A percentile compares a stretch with the other conserved stretches of the same genome.
These are phyloP conservation scores for Rana temporaria DNA, from an alignment of 2,113 vertebrate species.

Conservation along the genomic window DNA sequence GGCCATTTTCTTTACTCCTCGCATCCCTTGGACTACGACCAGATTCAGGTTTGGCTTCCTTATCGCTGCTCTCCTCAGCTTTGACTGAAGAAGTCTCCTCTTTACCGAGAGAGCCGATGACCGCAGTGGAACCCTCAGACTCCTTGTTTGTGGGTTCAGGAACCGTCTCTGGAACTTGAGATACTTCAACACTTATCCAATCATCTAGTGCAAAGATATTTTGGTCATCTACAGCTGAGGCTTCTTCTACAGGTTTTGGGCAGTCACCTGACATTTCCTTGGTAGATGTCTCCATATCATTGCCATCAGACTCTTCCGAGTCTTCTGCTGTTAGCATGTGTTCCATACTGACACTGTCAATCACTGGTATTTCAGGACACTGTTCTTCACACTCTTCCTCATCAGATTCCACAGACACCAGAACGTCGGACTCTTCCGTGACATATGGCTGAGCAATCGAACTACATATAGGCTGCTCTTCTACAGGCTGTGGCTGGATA, in stretches of 20 bases:
- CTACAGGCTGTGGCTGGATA: background rate
- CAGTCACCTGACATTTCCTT: no score
- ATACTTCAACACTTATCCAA: background rate
- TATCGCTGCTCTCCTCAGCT: background rate
- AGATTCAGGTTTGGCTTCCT: accelerated
- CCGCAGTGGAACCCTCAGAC: background rate
- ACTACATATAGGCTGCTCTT: background rate
- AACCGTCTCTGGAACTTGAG: background rate
- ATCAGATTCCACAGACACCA: slow-evolving; percentile 46
- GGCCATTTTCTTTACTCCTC: background rate
- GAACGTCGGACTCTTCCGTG: slow-evolving; percentile 10
- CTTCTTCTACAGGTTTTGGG: background rate
- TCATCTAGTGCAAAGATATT: background rate
- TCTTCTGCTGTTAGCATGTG: background rate
- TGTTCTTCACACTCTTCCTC: slow-evolving; percentile 17
- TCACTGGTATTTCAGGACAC: background rate
- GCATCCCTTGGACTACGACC: background rate
- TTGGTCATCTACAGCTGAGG: background rate
- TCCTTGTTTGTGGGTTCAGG: background rate
- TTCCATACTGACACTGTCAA: no score
- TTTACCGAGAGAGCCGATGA: background rate
- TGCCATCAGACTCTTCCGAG: background rate
- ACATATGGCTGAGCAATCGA: background rate
- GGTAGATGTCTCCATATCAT: background rate
- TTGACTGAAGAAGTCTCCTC: background rate